Evolutionary conservation across 2,888 invertebrate genomes (phyloP).

Genomic region (Oscheius sp.): DNA sequence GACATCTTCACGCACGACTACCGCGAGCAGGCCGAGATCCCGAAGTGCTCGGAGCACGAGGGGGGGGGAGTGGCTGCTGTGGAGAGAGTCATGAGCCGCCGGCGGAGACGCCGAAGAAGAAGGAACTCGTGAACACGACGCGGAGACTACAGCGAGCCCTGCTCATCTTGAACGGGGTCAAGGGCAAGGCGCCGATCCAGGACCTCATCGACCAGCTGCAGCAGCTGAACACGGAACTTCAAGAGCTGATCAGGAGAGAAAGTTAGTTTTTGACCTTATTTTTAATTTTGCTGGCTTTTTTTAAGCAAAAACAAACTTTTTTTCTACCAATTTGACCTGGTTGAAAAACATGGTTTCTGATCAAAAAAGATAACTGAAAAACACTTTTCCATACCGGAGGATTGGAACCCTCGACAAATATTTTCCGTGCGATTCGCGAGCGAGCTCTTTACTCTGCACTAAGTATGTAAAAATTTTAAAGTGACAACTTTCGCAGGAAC

Average conservation of each 20-base stretch:
- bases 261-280: slow-evolving; percentile 3
- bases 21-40: slow-evolving; percentile 43
- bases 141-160: slow-evolving; percentile 48
- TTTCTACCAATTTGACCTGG: no score
- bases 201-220: slow-evolving; percentile 17
- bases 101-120: slow-evolving; percentile 44
- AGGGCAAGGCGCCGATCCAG: slow-evolving; percentile 16
- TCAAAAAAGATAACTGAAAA: no score
- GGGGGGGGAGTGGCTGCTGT: slow-evolving; percentile 30
- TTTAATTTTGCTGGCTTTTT: background rate
- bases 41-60: slow-evolving; percentile 37
- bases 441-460: no score
- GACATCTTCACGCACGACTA: slow-evolving; percentile 56
- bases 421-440: no score
- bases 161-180: slow-evolving; percentile 27
- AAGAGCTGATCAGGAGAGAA: slow-evolving; percentile 13
- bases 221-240: slow-evolving; percentile 4
- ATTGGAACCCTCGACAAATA: no score
- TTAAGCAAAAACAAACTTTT: no score
- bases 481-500: no score
- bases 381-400: no score
- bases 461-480: no score
- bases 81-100: slow-evolving; percentile 23
- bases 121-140: slow-evolving; percentile 51
- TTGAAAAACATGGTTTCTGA: no score